Percentiles rank a stretch among this genome's conserved stretches.
Conservation (phyloP, 2,888 invertebrate species). For the Amiota communis region DNA sequence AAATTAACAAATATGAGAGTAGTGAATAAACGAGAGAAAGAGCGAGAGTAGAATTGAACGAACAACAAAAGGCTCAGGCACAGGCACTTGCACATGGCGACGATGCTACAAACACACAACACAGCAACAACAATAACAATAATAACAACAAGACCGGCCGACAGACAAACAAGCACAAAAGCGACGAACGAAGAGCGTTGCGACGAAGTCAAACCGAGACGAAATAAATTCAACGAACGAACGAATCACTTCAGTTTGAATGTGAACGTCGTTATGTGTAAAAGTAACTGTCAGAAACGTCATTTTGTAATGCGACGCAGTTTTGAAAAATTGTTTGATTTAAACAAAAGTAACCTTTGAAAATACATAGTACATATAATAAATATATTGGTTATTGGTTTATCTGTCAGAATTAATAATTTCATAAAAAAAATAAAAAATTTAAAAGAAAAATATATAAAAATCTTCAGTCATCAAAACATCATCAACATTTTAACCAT, state of each 20-base stretch:
- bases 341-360: too few species aligned
- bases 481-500: conserved; percentile 23
- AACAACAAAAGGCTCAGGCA: too few species aligned
- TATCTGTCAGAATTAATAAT: conserved; percentile 19
- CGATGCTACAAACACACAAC: too few species aligned
- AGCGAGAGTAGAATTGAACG: too few species aligned
- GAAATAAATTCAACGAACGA: conserved; percentile 14
- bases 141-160: conserved; percentile 6
- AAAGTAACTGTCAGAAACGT: conserved; percentile 29
- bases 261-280: conserved; percentile 63
- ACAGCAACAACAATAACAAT: conserved; percentile 15
- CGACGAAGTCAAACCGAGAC: conserved; percentile 5
- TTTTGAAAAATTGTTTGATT: not conserved
- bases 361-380: too few species aligned
- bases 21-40: too few species aligned
- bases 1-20: too few species aligned
- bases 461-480: not conserved
- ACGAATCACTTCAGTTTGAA: conserved; percentile 55
- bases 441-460: not conserved
- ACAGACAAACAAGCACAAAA: conserved; percentile 25
- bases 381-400: too few species aligned
- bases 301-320: conserved; percentile 30
- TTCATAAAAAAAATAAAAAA: conserved; percentile 23
- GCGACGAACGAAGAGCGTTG: conserved; percentile 8
- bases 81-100: too few species aligned